A percentile compares a stretch with the other conserved stretches of the same genome.
Conservation (phyloP, 2,888 invertebrate genomes). For the Sarcophaga subvicina region DNA sequence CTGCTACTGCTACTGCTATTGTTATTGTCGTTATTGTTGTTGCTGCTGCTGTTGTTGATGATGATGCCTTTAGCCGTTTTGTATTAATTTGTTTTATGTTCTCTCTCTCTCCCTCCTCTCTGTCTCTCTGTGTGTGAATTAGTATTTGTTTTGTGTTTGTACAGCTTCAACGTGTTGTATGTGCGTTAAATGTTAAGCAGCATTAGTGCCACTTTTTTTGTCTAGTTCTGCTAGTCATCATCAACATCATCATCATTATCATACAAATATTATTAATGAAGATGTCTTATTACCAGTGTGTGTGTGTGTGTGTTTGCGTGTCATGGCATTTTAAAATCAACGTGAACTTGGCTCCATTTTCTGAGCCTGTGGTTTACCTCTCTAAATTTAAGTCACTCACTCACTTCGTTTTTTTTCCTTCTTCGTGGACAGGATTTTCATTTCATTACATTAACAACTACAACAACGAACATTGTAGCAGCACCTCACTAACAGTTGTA, state of each 20-base stretch:
- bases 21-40: neutral
- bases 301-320: no score
- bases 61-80: neutral
- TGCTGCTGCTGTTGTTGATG: neutral
- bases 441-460: no score
- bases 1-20: no score
- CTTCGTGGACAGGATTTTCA: no score
- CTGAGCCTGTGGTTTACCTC: conserved; percentile 9
- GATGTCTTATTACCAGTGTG: no score
- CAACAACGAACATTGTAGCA: no score
- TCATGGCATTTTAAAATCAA: no score
- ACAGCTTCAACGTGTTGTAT: conserved; percentile 38
- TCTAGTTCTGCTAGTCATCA: neutral
- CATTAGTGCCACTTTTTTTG: neutral
- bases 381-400: conserved; percentile 26
- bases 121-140: no score
- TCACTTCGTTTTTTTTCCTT: neutral
- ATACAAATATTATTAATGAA: no score
- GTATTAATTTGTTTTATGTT: conserved; percentile 24
- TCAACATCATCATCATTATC: neutral
- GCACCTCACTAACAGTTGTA: no score
- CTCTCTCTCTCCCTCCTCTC: no score
- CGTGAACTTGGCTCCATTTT: neutral
- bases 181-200: conserved; percentile 58
- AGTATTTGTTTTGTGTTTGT: no score